These are phyloP conservation scores for Elmis aenea DNA, from an alignment of 2,888 invertebrate species.

Conservation along the genomic window DNA sequence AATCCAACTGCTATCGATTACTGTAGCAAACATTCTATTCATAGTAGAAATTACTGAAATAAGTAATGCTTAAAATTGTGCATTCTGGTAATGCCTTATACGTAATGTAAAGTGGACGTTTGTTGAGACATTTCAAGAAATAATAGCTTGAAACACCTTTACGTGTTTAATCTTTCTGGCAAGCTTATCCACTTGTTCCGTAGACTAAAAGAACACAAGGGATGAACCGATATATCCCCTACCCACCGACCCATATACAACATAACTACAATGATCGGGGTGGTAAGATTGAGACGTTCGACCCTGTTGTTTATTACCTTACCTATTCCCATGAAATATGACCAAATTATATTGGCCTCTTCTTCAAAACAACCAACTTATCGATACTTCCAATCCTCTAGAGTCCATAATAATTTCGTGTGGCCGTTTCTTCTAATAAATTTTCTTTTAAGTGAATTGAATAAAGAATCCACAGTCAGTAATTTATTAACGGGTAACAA, in stretches of 20 bases:
- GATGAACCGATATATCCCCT: constrained; percentile 16
- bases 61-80: too few species aligned
- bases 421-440: constrained; percentile 8
- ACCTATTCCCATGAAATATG: constrained; percentile 15
- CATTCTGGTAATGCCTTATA: too few species aligned
- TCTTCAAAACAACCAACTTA: too few species aligned
- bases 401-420: constrained; percentile 2
- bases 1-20: too few species aligned
- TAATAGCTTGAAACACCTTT: too few species aligned
- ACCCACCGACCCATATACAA: constrained; percentile 14
- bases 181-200: constrained; percentile 4
- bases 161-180: too few species aligned
- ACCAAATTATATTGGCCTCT: constrained; percentile 13
- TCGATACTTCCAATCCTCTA: not conserved
- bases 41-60: too few species aligned
- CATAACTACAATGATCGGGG: constrained; percentile 17
- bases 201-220: constrained; percentile 11
- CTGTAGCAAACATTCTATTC: too few species aligned
- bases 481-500: constrained; percentile 30
- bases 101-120: too few species aligned
- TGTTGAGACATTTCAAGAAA: too few species aligned
- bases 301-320: constrained; percentile 16
- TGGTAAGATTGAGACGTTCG: constrained; percentile 17
- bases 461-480: constrained; percentile 17
- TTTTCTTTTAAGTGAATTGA: constrained; percentile 14